Conservation (phyloP, 37 sponge, comb jelly and placozoan genomes). For the Mnemiopsis leidyi region DNA sequence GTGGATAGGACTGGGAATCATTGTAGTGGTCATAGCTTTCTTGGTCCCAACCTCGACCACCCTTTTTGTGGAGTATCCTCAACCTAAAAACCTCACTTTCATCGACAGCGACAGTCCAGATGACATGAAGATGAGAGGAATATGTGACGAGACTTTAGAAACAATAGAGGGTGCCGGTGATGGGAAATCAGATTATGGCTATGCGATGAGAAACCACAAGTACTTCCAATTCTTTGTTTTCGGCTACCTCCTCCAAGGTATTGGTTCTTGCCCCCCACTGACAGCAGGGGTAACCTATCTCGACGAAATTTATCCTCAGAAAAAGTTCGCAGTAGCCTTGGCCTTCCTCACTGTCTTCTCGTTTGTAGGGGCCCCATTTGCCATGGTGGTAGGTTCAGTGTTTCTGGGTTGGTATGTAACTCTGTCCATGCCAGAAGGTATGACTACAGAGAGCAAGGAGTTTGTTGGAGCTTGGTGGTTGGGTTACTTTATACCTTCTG, state of each 20-base stretch:
- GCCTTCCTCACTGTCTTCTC: not conserved
- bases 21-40: not conserved
- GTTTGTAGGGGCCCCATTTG: constrained; percentile 3
- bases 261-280: constrained; percentile 6
- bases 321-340: constrained; percentile 34
- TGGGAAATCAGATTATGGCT: not conserved
- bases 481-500: not conserved
- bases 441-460: constrained; percentile 11
- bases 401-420: not conserved
- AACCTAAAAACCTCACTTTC: not conserved
- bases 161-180: not conserved
- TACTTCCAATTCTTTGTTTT: constrained; percentile 1
- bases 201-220: constrained; percentile 51
- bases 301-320: constrained; percentile 47
- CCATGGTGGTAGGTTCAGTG: constrained; percentile 19
- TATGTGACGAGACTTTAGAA: not conserved
- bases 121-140: not conserved
- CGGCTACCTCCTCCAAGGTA: constrained; percentile 32
- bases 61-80: constrained; percentile 15
- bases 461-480: constrained; percentile 64
- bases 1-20: constrained; percentile 35
- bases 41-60: constrained; percentile 12
- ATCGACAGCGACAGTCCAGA: not conserved
- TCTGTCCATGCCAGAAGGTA: not conserved
- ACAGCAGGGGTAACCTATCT: constrained; percentile 45